These are phyloP conservation scores for Drosophila prostipennis DNA, from an alignment of 2,888 invertebrate genomes.

Conservation along the genomic window DNA sequence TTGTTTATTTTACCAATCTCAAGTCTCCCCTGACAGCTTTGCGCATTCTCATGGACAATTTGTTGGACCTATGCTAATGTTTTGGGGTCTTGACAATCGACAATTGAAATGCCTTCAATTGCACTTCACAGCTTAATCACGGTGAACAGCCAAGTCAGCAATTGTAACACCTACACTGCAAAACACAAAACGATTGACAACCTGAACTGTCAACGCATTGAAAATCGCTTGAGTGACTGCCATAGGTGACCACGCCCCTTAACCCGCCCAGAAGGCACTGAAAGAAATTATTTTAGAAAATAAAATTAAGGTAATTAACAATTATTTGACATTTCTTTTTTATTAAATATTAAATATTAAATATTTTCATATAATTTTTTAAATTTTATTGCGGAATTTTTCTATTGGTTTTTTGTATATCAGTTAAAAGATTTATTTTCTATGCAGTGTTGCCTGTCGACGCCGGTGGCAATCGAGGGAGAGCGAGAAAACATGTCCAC, in stretches of 20 bases:
- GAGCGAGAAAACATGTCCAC: slow-evolving; percentile 35
- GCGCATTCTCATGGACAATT: slow-evolving; percentile 28
- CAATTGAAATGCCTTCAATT: slow-evolving; percentile 38
- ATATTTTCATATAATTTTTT: no score
- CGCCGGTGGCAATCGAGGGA: slow-evolving; percentile 65
- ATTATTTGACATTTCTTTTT: no score
- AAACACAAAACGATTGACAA: slow-evolving; percentile 70
- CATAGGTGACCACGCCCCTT: slow-evolving; percentile 35
- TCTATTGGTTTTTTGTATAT: no score
- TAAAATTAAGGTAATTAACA: no score
- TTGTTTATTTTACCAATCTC: slow-evolving; percentile 10
- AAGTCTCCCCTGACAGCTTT: slow-evolving; percentile 5
- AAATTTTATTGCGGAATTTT: no score
- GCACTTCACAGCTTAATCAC: slow-evolving; percentile 65
- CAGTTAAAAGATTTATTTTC: not conserved
- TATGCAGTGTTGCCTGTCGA: slow-evolving; percentile 14
- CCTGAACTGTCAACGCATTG: slow-evolving; percentile 73
- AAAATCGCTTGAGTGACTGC: slow-evolving; percentile 68
- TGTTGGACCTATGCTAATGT: slow-evolving; percentile 28
- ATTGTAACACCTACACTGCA: slow-evolving; percentile 46
- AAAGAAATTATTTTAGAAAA: not conserved
- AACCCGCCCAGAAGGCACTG: slow-evolving; percentile 40
- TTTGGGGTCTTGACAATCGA: slow-evolving; percentile 36
- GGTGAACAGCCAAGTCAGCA: slow-evolving; percentile 42
- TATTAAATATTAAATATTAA: no score